phyloP scores from a whole-genome alignment of 2,113 vertebrate species.

The Brachyhypopomus gauderio region DNA sequence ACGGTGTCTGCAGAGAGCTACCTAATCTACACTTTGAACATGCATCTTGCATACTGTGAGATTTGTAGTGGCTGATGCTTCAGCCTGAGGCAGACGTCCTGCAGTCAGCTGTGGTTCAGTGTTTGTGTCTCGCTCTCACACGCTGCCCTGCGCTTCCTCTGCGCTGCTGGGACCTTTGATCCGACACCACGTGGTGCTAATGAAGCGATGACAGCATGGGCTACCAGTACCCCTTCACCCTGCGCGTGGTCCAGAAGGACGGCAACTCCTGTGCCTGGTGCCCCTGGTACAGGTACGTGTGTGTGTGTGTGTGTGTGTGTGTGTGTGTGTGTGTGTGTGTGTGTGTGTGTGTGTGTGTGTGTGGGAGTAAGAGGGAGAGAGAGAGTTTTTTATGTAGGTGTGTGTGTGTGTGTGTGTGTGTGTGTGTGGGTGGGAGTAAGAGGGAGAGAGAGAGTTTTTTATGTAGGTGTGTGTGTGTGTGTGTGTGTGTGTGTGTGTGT shows the following conservation, averaged over 20 bases:
- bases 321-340: constrained; percentile 1
- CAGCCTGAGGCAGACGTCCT: background rate
- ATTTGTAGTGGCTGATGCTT: too few species aligned
- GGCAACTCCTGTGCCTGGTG: constrained; percentile 97
- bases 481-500: background rate
- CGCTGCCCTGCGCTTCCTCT: background rate
- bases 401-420: background rate
- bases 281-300: constrained; percentile 93
- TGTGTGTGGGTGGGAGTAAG: background rate
- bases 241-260: constrained; percentile 93
- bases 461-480: background rate
- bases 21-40: too few species aligned
- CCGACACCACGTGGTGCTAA: background rate
- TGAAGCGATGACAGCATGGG: constrained; percentile 97
- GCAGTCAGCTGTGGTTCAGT: background rate
- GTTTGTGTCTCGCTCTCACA: background rate
- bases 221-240: constrained; percentile 97
- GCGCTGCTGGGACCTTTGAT: background rate
- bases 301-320: background rate
- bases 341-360: constrained; percentile 6
- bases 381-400: too few species aligned
- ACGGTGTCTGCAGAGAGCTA: too few species aligned
- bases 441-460: too few species aligned
- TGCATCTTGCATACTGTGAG: too few species aligned
- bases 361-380: too few species aligned